These are phyloP conservation scores for Hoplodrina ambigua DNA, from an alignment of 2,888 invertebrate species.

Conservation along the genomic window DNA sequence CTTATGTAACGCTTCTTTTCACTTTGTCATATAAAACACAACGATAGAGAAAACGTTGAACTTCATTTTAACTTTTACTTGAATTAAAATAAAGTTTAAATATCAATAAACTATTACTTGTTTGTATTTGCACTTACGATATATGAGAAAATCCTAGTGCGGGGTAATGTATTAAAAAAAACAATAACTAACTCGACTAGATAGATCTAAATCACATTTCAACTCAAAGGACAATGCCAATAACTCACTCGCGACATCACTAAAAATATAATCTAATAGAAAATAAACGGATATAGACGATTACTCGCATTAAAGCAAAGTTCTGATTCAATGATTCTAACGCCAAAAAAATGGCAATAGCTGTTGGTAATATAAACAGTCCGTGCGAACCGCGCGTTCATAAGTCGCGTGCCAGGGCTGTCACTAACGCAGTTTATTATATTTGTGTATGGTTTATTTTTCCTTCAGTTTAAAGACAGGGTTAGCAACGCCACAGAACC, in stretches of 20 bases:
- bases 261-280: constrained; percentile 63
- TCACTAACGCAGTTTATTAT: constrained; percentile 1
- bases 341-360: constrained; percentile 61
- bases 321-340: constrained; percentile 59
- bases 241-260: constrained; percentile 51
- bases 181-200: constrained; percentile 18
- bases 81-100: not conserved
- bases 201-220: constrained; percentile 36
- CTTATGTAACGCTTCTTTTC: too few relatives aligned
- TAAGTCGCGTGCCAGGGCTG: constrained; percentile 57
- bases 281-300: constrained; percentile 61
- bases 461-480: not conserved
- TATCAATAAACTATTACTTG: too few relatives aligned
- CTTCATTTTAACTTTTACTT: not conserved
- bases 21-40: too few relatives aligned
- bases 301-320: constrained; percentile 63
- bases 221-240: constrained; percentile 28
- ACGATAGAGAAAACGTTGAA: not conserved
- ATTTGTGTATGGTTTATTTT: not conserved
- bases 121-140: too few relatives aligned
- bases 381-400: constrained; percentile 62
- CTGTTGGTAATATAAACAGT: constrained; percentile 61
- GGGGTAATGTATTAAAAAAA: not conserved
- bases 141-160: too few relatives aligned
- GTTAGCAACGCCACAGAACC: too few relatives aligned